Base-by-base conservation (phyloP, 2,797 vertebrate genomes). In the Sylvilagus floridanus region DNA sequence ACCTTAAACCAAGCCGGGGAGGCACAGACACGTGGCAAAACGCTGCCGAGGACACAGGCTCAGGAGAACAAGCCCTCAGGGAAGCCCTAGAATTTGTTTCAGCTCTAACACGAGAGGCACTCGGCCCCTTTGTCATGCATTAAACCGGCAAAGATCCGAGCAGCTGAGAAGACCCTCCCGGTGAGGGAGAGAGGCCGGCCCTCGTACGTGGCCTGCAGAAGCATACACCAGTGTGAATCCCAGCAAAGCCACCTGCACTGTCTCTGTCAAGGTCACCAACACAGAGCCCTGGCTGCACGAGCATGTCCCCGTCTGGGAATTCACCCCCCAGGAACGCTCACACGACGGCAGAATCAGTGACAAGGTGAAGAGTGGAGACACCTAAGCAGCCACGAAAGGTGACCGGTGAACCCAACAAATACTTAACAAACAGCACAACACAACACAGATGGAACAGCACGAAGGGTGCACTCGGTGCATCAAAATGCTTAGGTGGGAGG, bases 291-390 rank as follows among this genome's bases (percentile, higher is more conserved):
- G 85, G 42, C 75, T 76, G 68, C 89, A 88, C 60, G 42, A 87
- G 72, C 62, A 83, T 14, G n/a, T 66, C 72, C 68, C 54, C 47
- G 14, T 81, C 71, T 89, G 60, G 86, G 79, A 84, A 91, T 91
- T 77, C 66, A 77, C 81, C 91, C 79, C 77, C 12, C 30, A 89
- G 75, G 75, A 88, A 95, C 83, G 75, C 65, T 60, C 96, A 93
- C 54, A 81, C 79, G 69, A 76, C 89, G 77, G 30, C 77, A 95
- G 73, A 95, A 87, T 75, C 69, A 69, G 52, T 93, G 81, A 77
- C 72, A 96, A 95, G 42, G 86, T 42, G 93, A 90, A 94, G 73
- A 95, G 26, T 71, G 69, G 79, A 92, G 96, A 81, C 66, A 78
- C 52, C 50, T 65, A 93, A 79, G 79, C 90, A 42, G 50, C 94